These are phyloP conservation scores for Melangyna quadrimaculata DNA, from an alignment of 2,888 invertebrate species.

Conservation along the genomic window DNA sequence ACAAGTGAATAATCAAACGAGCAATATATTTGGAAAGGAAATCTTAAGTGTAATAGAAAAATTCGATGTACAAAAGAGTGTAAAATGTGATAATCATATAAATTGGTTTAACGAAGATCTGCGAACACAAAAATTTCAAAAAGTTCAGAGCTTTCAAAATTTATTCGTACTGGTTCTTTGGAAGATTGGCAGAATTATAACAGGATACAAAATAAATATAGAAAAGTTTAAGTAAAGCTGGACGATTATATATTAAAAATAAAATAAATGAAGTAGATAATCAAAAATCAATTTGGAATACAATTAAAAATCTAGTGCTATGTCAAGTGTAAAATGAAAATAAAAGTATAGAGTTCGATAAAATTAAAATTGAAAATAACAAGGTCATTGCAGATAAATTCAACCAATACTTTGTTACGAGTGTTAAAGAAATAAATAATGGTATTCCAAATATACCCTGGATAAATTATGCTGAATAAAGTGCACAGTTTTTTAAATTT, in stretches of 20 bases:
- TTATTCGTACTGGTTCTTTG: neutral
- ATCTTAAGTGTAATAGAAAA: neutral
- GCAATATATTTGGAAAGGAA: neutral
- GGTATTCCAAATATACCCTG: no score
- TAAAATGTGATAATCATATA: neutral
- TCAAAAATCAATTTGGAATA: neutral
- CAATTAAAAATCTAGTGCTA: neutral
- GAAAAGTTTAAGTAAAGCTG: neutral
- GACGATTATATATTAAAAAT: neutral
- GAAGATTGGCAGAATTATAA: neutral
- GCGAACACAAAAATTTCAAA: neutral
- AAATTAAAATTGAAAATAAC: neutral
- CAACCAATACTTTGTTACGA: neutral
- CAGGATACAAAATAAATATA: neutral
- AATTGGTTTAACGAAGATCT: neutral
- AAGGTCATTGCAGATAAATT: neutral
- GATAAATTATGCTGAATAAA: no score
- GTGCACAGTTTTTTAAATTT: no score
- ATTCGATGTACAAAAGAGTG: neutral
- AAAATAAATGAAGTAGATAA: neutral
- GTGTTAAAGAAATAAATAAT: neutral
- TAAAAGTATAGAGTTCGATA: neutral
- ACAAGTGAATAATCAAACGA: neutral
- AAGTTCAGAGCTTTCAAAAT: neutral
- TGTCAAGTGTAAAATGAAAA: neutral